Conservation (phyloP, 64 coral and sea anemone genomes). For the Montipora sp. region DNA sequence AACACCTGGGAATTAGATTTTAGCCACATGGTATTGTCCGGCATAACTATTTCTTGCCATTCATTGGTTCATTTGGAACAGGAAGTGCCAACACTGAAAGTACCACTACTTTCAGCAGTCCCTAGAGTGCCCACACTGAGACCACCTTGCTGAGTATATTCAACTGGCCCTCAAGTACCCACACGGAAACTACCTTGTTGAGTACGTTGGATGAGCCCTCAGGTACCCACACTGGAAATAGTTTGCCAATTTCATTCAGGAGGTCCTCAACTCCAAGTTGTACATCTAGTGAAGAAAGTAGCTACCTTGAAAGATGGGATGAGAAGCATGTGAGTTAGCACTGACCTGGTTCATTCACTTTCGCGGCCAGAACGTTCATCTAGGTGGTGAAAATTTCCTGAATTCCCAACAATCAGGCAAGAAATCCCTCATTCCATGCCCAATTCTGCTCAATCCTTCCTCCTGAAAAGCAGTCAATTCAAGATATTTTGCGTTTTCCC, state of each 20-base stretch:
- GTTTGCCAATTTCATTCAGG: not conserved
- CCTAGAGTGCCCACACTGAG: not conserved
- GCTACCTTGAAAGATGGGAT: conserved; percentile 36
- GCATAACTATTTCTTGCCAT: conserved; percentile 3
- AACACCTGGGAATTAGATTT: not conserved
- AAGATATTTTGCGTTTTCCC: not conserved
- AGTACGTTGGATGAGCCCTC: not conserved
- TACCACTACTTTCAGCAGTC: not conserved
- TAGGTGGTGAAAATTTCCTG: no score
- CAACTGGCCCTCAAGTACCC: not conserved
- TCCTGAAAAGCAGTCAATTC: no score
- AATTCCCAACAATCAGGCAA: no score
- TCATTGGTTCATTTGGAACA: not conserved
- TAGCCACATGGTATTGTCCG: not conserved
- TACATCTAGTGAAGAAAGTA: not conserved
- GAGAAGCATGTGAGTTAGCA: conserved; percentile 13
- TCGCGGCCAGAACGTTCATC: not conserved
- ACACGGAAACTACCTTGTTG: not conserved
- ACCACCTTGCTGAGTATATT: conserved; percentile 1
- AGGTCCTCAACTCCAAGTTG: conserved; percentile 1
- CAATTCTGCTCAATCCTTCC: no score
- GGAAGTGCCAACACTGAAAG: not conserved
- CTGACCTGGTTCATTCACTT: not conserved
- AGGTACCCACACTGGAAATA: not conserved
- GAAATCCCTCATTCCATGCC: no score